These are phyloP conservation scores for Heliocidaris erythrogramma DNA, from an alignment of 35 echinoderm and acorn worm species.

Conservation along the genomic window DNA sequence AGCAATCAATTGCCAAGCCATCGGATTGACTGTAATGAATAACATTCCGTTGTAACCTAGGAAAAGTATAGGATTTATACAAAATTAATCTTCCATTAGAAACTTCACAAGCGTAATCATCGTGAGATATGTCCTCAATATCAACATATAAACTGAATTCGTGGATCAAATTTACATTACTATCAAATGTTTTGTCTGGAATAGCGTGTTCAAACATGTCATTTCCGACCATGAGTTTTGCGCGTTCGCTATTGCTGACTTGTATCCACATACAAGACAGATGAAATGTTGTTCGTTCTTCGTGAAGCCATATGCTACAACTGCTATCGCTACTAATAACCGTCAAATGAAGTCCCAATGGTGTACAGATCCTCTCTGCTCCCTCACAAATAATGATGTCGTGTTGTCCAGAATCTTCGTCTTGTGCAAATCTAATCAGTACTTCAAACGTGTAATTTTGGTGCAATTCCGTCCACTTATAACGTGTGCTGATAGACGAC, in stretches of 20 bases:
- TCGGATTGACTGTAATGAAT: not conserved
- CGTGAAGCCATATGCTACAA: not conserved
- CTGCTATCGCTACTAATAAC: not conserved
- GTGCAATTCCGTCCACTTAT: no score
- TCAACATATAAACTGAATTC: not conserved
- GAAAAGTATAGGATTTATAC: not conserved
- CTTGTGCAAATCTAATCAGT: not conserved
- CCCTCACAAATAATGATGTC: not conserved
- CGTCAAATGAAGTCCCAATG: not conserved
- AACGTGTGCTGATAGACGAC: no score
- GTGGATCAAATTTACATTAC: not conserved
- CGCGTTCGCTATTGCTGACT: not conserved
- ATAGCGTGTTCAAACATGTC: not conserved
- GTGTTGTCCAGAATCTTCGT: not conserved
- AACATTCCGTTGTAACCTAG: not conserved
- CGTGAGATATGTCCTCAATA: not conserved
- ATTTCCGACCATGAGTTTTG: not conserved
- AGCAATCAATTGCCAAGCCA: not conserved
- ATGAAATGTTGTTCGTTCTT: not conserved
- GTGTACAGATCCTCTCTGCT: not conserved
- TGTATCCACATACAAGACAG: not conserved
- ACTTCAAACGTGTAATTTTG: not conserved
- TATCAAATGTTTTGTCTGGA: not conserved
- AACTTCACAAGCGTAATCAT: not conserved
- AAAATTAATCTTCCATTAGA: not conserved